Conservation (phyloP, 1,140 invertebrate genomes). For the Drosophila eugracilis region DNA sequence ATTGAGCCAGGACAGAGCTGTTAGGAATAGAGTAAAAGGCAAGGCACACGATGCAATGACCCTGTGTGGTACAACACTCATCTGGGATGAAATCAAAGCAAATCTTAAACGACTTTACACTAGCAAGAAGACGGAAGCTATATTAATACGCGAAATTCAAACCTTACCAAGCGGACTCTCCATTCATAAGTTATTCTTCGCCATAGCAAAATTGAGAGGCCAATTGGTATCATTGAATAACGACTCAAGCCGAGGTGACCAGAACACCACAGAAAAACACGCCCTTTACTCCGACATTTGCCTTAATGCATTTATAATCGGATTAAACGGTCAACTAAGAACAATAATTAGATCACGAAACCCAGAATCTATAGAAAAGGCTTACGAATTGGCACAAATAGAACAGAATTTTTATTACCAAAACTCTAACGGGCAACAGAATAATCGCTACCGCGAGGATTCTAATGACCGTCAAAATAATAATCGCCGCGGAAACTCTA, state of each 20-base stretch:
- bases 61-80: conserved; percentile 12
- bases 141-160: conserved; percentile 9
- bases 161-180: conserved; percentile 14
- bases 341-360: conserved; percentile 2
- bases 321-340: conserved; percentile 4
- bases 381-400: no score
- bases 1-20: no score
- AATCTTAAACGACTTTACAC: conserved; percentile 13
- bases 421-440: no score
- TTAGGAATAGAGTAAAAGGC: no score
- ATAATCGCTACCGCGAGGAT: no score
- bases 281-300: no score
- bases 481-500: no score
- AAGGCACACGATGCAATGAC: conserved; percentile 9
- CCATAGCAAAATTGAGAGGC: conserved; percentile 7
- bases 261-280: no score
- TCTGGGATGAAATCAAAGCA: conserved; percentile 14
- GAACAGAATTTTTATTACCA: no score
- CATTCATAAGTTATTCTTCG: conserved; percentile 7
- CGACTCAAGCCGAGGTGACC: no score
- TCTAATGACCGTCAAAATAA: no score
- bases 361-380: not conserved
- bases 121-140: conserved; percentile 8
- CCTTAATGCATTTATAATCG: conserved; percentile 1
- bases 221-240: conserved; percentile 8